phyloP scores from a whole-genome alignment of 2,888 invertebrate species.

The Drosophila eohydei region DNA sequence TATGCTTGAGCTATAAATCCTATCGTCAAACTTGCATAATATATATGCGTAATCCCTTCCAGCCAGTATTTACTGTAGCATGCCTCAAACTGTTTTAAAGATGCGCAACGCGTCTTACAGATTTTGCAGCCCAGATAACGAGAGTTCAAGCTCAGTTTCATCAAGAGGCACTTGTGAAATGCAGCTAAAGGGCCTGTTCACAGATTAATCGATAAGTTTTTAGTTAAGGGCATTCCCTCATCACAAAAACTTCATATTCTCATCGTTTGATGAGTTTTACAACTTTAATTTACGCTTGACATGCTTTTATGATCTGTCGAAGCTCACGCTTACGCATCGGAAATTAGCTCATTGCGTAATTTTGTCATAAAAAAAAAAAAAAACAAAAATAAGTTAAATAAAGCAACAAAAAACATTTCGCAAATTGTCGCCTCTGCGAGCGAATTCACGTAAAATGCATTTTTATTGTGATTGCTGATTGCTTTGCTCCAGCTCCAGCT shows the following conservation, averaged over 20 bases:
- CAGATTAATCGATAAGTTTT: conserved; percentile 4
- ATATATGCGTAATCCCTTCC: not conserved
- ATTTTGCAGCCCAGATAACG: conserved; percentile 58
- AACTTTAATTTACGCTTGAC: conserved; percentile 21
- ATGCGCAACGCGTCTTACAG: conserved; percentile 46
- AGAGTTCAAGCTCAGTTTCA: conserved; percentile 5
- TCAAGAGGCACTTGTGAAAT: conserved; percentile 26
- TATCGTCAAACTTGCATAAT: not conserved
- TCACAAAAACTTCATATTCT: conserved; percentile 35
- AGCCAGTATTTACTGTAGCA: conserved; percentile 28
- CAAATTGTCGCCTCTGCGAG: conserved; percentile 40
- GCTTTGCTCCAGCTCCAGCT: not conserved
- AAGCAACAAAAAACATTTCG: conserved; percentile 24
- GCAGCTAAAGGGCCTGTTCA: conserved; percentile 18
- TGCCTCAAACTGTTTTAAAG: conserved; percentile 18
- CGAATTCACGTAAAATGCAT: conserved; percentile 39
- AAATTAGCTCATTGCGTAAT: conserved; percentile 61
- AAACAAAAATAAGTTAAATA: conserved; percentile 14
- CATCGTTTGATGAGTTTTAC: conserved; percentile 31
- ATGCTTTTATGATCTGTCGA: conserved; percentile 25
- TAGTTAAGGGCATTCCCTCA: conserved; percentile 22
- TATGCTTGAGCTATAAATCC: no score
- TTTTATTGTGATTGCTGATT: conserved; percentile 45
- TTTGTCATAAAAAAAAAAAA: conserved; percentile 22
- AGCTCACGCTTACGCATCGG: conserved; percentile 34